Evolutionary conservation across 2,797 vertebrate genomes (phyloP).

Genomic region (Pangasius larnaudii): DNA sequence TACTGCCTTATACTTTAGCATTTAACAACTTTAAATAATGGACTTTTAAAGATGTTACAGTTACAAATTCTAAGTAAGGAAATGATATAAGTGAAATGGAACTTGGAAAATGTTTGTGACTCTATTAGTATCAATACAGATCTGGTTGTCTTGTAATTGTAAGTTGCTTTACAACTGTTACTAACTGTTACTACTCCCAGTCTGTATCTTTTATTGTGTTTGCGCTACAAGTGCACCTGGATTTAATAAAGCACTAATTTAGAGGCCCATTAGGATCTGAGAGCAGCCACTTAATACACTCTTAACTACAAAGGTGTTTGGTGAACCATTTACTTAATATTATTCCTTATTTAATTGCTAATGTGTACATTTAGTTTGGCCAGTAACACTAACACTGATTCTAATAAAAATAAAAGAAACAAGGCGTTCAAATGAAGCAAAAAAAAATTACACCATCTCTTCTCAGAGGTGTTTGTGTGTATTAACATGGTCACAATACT

Average conservation of each 20-base stretch:
- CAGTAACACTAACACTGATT: background rate
- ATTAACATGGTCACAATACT: background rate
- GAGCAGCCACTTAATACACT: background rate
- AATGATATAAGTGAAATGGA: background rate
- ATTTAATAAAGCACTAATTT: conserved; percentile 22
- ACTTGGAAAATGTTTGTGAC: background rate
- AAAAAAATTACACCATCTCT: background rate
- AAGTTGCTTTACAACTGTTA: background rate
- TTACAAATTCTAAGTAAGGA: background rate
- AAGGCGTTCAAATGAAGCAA: background rate
- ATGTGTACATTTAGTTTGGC: background rate
- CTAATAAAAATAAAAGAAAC: background rate
- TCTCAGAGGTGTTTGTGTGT: background rate
- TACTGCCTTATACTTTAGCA: background rate
- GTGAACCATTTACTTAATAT: background rate
- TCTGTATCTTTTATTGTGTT: background rate
- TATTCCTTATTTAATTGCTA: background rate
- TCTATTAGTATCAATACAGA: background rate
- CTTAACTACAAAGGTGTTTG: background rate
- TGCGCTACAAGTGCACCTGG: background rate
- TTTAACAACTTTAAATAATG: background rate
- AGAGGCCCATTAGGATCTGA: conserved; percentile 12
- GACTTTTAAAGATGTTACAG: background rate
- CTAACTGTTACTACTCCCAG: background rate
- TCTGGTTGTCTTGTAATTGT: background rate